Conservation (phyloP, 2,113 vertebrate genomes). For the Pollachius pollachius region DNA sequence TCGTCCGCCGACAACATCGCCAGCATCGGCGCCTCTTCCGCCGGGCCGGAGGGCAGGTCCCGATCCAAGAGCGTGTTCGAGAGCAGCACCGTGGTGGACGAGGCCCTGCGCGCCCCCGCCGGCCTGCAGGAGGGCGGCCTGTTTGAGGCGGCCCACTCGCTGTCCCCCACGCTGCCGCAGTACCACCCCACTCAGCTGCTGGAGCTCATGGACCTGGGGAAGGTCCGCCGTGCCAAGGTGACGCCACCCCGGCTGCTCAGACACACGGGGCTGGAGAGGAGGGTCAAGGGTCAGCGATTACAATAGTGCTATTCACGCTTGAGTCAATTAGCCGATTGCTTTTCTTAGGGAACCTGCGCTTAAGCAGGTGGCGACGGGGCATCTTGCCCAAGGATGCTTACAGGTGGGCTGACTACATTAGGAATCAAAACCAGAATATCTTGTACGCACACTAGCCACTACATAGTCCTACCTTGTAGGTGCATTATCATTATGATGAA, state of each 20-base stretch:
- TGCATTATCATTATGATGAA: no score
- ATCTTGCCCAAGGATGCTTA: no score
- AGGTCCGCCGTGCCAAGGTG: constrained; percentile 89
- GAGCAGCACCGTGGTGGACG: constrained; percentile 79
- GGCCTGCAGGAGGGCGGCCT: constrained; percentile 94
- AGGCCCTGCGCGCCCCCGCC: constrained; percentile 86
- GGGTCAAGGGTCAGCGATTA: no score
- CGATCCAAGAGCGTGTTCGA: constrained; percentile 86
- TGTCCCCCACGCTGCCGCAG: constrained; percentile 95
- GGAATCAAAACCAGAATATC: no score
- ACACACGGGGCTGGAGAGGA: neutral
- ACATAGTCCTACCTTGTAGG: no score
- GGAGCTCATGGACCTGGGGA: constrained; percentile 96
- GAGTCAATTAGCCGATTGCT: no score
- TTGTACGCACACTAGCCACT: no score
- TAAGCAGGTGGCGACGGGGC: no score
- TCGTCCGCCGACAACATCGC: constrained; percentile 72
- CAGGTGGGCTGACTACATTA: no score
- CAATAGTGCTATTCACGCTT: no score
- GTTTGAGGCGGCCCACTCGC: constrained; percentile 94
- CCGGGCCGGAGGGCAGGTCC: constrained; percentile 70
- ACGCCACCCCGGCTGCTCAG: constrained; percentile 5
- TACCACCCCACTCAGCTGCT: constrained; percentile 96
- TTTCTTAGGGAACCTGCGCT: no score
- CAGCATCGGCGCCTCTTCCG: constrained; percentile 48